Evolutionary conservation across 64 coral and sea anemone species (phyloP).

Genomic region (Astreopora myriophthalma): DNA sequence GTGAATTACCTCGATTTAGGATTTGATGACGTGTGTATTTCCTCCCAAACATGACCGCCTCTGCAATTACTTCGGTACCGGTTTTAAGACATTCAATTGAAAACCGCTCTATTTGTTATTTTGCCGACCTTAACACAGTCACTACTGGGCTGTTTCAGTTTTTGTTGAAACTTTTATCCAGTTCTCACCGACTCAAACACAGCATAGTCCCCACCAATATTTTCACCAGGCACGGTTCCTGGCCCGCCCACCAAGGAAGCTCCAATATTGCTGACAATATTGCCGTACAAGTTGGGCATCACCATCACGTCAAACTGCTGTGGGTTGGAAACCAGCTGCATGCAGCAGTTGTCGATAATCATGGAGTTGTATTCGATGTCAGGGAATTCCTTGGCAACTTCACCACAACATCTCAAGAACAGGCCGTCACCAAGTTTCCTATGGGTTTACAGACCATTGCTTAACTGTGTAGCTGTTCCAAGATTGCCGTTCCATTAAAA

Average conservation of each 20-base stretch:
- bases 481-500: too few relatives aligned
- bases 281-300: constrained; percentile 95
- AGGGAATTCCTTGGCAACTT: constrained; percentile 83
- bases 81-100: too few relatives aligned
- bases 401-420: constrained; percentile 89
- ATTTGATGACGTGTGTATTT: too few relatives aligned
- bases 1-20: too few relatives aligned
- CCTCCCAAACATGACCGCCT: too few relatives aligned
- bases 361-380: constrained; percentile 94
- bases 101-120: too few relatives aligned
- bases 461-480: too few relatives aligned
- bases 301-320: constrained; percentile 99
- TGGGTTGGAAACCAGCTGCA: constrained; percentile 95
- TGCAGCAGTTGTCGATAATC: constrained; percentile 99
- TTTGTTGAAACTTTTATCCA: too few relatives aligned
- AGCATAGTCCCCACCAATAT: constrained; percentile 95
- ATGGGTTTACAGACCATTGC: too few relatives aligned
- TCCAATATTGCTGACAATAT: constrained; percentile 97
- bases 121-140: too few relatives aligned
- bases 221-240: constrained; percentile 96
- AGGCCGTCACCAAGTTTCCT: constrained; percentile 99
- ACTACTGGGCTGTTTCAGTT: too few relatives aligned
- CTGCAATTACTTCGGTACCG: too few relatives aligned
- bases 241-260: constrained; percentile 94
- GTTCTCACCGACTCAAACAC: constrained; percentile 94